Conservation (phyloP, 2,797 vertebrate species). For the Streptopelia turtur region DNA sequence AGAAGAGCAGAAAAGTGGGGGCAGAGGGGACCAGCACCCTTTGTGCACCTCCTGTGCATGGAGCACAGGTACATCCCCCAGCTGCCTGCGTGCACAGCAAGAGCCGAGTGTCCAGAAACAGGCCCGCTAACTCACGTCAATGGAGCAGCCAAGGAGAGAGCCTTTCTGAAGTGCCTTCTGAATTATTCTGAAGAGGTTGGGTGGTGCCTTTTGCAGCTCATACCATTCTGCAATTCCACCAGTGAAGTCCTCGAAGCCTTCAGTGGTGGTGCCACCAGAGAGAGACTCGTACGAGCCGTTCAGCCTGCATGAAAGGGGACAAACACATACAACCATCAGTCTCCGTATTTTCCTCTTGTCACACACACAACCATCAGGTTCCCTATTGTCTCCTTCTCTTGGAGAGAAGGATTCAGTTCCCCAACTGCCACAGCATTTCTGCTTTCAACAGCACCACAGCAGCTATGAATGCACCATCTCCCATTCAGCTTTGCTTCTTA, state of each 20-base stretch:
- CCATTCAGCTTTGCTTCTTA: not conserved
- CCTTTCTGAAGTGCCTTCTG: slow-evolving; percentile 87
- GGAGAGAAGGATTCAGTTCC: not conserved
- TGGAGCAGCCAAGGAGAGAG: slow-evolving; percentile 90
- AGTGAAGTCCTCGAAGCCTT: slow-evolving; percentile 93
- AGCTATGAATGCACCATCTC: fast-evolving
- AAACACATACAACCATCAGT: not conserved
- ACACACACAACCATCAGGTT: not conserved
- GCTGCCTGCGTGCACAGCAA: not conserved
- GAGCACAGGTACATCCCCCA: not conserved
- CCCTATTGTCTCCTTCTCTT: not conserved
- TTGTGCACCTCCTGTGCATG: not conserved
- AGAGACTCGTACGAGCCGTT: slow-evolving; percentile 92
- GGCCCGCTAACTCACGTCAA: slow-evolving; percentile 79
- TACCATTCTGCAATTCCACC: slow-evolving; percentile 90
- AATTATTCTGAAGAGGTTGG: slow-evolving; percentile 87
- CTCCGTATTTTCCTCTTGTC: not conserved
- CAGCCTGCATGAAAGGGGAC: slow-evolving; percentile 69
- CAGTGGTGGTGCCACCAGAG: slow-evolving; percentile 87
- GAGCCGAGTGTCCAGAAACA: not conserved
- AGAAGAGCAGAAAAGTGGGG: not conserved
- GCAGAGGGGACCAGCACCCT: not conserved
- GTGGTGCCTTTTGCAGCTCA: slow-evolving; percentile 78
- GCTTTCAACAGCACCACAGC: not conserved
- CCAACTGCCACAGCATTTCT: not conserved